Evolutionary conservation across 2,113 vertebrate species (phyloP).

Genomic region (Cheirogaleus medius): DNA sequence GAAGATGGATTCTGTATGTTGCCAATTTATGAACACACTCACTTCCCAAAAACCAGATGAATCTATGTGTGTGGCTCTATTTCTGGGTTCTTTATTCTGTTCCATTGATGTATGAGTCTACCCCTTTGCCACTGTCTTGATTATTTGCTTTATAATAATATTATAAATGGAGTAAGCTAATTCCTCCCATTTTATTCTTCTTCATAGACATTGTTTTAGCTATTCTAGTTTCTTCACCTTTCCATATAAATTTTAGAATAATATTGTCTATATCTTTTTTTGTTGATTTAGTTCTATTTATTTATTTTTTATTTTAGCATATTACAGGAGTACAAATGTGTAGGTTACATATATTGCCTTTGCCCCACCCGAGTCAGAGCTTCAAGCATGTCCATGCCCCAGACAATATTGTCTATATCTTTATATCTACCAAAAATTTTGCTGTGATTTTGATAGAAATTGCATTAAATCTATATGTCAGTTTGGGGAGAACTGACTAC

Average conservation of each 20-base stretch:
- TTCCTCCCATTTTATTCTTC: neutral
- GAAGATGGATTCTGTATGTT: neutral
- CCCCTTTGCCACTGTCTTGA: neutral
- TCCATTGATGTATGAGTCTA: neutral
- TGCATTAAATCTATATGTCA: too few species aligned
- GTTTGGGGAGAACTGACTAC: neutral
- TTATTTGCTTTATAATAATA: neutral
- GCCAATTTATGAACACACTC: neutral
- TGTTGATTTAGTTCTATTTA: too few species aligned
- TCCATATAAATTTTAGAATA: neutral
- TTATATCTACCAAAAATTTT: neutral
- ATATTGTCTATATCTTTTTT: too few species aligned
- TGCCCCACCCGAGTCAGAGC: too few species aligned
- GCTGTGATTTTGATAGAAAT: neutral
- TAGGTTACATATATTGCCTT: too few species aligned
- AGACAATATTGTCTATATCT: neutral
- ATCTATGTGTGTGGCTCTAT: neutral
- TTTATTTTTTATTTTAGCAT: too few species aligned
- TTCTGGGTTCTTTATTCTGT: neutral
- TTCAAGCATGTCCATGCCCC: too few species aligned
- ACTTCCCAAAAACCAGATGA: neutral
- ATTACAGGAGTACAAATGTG: too few species aligned
- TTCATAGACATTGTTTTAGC: neutral
- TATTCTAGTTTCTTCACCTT: neutral
- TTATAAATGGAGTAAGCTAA: rapidly evolving